These are phyloP conservation scores for Drosophila neonasuta DNA, from an alignment of 2,888 invertebrate species.

Conservation along the genomic window DNA sequence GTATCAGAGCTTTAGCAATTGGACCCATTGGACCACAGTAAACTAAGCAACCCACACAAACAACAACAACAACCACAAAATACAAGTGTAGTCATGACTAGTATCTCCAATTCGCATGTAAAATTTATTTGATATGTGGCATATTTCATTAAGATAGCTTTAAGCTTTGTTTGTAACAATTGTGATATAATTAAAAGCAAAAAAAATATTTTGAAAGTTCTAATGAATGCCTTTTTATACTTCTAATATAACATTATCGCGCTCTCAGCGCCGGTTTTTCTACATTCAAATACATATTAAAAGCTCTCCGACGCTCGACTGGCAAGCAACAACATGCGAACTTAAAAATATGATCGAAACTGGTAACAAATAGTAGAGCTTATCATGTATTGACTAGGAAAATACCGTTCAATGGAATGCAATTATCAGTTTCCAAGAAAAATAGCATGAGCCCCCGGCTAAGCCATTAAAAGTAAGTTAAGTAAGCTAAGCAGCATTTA, in stretches of 20 bases:
- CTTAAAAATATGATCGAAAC: neutral
- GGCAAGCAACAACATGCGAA: neutral
- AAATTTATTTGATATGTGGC: slow-evolving; percentile 42
- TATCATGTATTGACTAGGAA: too few relatives aligned
- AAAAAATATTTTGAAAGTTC: slow-evolving; percentile 4
- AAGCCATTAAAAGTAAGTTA: too few relatives aligned
- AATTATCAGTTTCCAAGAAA: too few relatives aligned
- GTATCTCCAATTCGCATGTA: slow-evolving; percentile 15
- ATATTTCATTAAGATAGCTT: slow-evolving; percentile 42
- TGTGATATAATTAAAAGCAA: slow-evolving; percentile 45
- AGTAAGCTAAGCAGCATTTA: too few relatives aligned
- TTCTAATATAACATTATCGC: slow-evolving; percentile 8
- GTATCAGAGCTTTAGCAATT: slow-evolving; percentile 86
- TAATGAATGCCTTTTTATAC: slow-evolving; percentile 3
- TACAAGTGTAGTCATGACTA: slow-evolving; percentile 30
- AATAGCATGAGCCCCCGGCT: too few relatives aligned
- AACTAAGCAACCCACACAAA: neutral
- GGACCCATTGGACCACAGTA: slow-evolving; percentile 85
- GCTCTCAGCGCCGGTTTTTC: slow-evolving; percentile 11
- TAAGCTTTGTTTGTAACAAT: slow-evolving; percentile 42
- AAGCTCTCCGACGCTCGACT: slow-evolving; percentile 2
- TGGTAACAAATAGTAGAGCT: neutral
- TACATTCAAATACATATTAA: slow-evolving; percentile 2
- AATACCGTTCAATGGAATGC: too few relatives aligned
- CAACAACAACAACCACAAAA: neutral